Base-by-base conservation (phyloP, 2,113 vertebrate species). In the Gadus macrocephalus region DNA sequence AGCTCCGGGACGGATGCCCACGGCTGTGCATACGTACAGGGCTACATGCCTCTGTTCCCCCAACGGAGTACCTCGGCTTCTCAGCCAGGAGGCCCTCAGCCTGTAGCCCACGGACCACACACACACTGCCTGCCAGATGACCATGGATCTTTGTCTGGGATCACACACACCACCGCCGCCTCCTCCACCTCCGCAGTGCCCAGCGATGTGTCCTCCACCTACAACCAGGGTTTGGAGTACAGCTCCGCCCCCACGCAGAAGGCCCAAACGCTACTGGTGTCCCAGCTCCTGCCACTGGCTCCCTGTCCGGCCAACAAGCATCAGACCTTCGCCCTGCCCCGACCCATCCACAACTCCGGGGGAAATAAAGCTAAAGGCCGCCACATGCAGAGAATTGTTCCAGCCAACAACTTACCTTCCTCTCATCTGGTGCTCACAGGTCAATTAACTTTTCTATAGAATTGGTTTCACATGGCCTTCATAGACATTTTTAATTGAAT, bases 161-260 rank as follows among this genome's bases (percentile, higher is more conserved):
- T 92, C 72, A 95, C 94, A 4, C 95, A 95, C 89, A 93, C 93
- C 0, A 91, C 94, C n/a, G 91, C 95, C 0, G 87, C 95, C 15
- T 86, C 93, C 0, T 91, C 94, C n/a, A 92, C 95, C 0, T 88
- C 95, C 14, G 86, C 92, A 0, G 83, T 92, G 65, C 93, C 93
- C 15, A 19, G 20, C 3, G 85, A 91, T 12, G 86, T 93, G 0
- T 91, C 94, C 82, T 90, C 93, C 79, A 92, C 92, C 83, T 93
- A 95, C 82, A 94, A 92, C 87, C 94, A 94, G 73, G 88, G 86
- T 82, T 90, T 92, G 67, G 90, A 90, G 31, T 92, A 93, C 3
- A 35, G 78, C 71, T 70, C 85, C 61, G 38, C 83, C 83, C 91
- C 80, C 84, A 83, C 77, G 58, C 84, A 81, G 74, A 25, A 82